Conservation (phyloP, 2,113 vertebrate species). For the Puma concolor region DNA sequence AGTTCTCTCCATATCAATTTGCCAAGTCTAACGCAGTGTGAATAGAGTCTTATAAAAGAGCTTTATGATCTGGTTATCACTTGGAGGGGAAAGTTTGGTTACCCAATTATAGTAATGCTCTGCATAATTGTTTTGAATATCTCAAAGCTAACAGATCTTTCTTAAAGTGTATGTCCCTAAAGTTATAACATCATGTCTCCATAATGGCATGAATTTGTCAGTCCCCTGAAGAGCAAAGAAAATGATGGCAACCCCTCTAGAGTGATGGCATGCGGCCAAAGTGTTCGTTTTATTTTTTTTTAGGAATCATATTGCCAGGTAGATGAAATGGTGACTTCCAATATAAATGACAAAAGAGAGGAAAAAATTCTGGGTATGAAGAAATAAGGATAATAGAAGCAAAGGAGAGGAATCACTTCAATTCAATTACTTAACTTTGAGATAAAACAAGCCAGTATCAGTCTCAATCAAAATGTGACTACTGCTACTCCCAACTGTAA, state of each 20-base stretch:
- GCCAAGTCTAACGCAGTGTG: background rate
- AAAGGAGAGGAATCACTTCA: background rate
- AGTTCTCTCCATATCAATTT: background rate
- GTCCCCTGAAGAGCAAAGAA: background rate
- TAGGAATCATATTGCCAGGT: background rate
- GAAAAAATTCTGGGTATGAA: background rate
- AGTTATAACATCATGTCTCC: background rate
- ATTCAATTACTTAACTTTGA: background rate
- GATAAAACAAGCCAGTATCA: background rate
- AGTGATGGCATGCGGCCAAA: background rate
- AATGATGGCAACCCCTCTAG: background rate
- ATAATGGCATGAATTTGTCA: background rate
- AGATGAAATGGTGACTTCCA: background rate
- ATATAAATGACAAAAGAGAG: background rate
- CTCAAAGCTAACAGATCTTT: background rate
- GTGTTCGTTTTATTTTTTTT: background rate
- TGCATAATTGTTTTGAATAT: background rate
- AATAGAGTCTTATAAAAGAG: background rate
- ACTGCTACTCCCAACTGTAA: background rate
- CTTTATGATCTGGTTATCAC: background rate
- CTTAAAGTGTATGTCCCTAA: background rate
- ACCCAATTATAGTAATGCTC: background rate
- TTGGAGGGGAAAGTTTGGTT: background rate
- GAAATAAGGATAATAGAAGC: background rate
- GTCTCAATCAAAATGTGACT: background rate